Evolutionary conservation across 2,888 invertebrate genomes (phyloP).

Genomic region (Leucozona laternaria): DNA sequence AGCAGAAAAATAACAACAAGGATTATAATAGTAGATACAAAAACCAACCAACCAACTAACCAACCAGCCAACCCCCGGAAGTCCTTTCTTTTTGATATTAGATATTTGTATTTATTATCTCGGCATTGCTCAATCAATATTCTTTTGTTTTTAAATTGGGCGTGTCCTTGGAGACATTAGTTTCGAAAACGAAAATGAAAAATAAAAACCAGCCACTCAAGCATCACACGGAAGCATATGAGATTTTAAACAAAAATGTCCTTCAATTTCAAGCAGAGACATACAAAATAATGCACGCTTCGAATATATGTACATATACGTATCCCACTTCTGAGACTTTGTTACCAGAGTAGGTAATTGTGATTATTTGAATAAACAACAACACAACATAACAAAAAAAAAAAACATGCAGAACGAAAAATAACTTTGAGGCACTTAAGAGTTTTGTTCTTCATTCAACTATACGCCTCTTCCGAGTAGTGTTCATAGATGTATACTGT

Average conservation of each 20-base stretch:
- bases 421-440: slow-evolving; percentile 25
- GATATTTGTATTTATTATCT: slow-evolving; percentile 45
- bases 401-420: slow-evolving; percentile 1
- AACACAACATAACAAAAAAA: neutral
- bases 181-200: slow-evolving; percentile 5
- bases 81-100: slow-evolving; percentile 23
- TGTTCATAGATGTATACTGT: neutral
- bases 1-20: slow-evolving; percentile 9
- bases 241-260: slow-evolving; percentile 14
- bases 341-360: slow-evolving; percentile 25
- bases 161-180: slow-evolving; percentile 52
- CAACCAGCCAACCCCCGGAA: slow-evolving; percentile 9
- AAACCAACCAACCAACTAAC: neutral
- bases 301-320: neutral
- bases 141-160: slow-evolving; percentile 64
- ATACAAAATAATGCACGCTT: slow-evolving; percentile 18
- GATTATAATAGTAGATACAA: slow-evolving; percentile 30
- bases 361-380: slow-evolving; percentile 34
- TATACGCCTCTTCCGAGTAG: slow-evolving; percentile 7
- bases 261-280: slow-evolving; percentile 20
- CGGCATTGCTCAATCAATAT: slow-evolving; percentile 49
- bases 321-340: slow-evolving; percentile 33
- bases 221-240: slow-evolving; percentile 10
- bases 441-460: slow-evolving; percentile 18
- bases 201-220: slow-evolving; percentile 7